Base-by-base conservation (phyloP, 2,113 vertebrate genomes). In the Malurus alboscapulatus region DNA sequence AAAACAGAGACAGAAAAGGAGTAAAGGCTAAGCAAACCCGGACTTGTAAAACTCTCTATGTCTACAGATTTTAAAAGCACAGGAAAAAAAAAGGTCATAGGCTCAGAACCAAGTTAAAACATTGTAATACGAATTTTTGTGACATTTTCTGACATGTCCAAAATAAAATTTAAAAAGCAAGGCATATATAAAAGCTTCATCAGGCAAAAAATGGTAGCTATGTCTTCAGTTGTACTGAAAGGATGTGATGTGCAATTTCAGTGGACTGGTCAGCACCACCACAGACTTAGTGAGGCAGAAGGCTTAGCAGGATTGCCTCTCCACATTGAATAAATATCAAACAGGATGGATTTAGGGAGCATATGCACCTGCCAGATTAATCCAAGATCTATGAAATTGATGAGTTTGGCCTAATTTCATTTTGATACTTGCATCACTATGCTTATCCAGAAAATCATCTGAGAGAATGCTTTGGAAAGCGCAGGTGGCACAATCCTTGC, bases 391-490 rank as follows among this genome's bases (percentile, higher is more conserved):
- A 6, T 2, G 26, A 66, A 54, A 42, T 0, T 8, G 27, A 22
- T 53, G 16, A 54, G 42, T 73, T 58, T 65, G 42, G 11, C 34
- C 40, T 16, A 0, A 34, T 67, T 81, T 63, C n/a, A 14, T 59
- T 25, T 15, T 42, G 69, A 15, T 72, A 24, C 45, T 75, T 87
- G 12, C 17, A 48, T 59, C n/a, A 22, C 7, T 38, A 53, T 68
- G 17, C 12, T 72, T 40, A 75, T 17, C n/a, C n/a, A 62, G 71
- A 78, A 89, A 85, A 61, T 24, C 44, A 57, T 13, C 25, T 40
- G 77, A 40, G 67, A 75, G 38, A 58, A 76, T 3, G 21, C 3
- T 72, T 84, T 68, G 0, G 0, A 57, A 4, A 7, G 32, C 0
- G 4, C 19, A 68, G 55, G 45, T 40, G 71, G 30, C 74, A 55